Percentiles rank a stretch among this genome's conserved stretches.
phyloP scores from a whole-genome alignment of 2,113 vertebrate species.

The Lasiurus cinereus region DNA sequence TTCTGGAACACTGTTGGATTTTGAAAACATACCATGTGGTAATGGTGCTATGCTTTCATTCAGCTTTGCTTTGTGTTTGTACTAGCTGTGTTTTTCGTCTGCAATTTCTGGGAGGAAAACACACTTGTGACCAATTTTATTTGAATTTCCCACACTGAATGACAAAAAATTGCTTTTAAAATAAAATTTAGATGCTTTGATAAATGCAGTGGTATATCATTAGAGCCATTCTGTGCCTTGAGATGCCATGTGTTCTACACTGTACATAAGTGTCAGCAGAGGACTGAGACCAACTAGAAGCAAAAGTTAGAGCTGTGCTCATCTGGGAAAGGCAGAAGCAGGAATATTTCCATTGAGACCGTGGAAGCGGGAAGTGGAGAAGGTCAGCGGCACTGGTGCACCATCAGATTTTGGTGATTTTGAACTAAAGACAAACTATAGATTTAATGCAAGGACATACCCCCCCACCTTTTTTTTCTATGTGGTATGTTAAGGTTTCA shows the following conservation, averaged over 20 bases:
- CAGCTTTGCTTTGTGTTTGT: constrained; percentile 79
- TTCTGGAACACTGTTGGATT: constrained; percentile 76
- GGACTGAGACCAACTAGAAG: not conserved
- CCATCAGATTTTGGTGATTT: not conserved
- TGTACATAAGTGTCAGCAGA: constrained; percentile 8
- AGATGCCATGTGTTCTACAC: not conserved
- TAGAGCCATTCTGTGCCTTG: not conserved
- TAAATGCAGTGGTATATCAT: constrained; percentile 41
- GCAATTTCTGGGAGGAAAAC: constrained; percentile 51
- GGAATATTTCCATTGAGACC: not conserved
- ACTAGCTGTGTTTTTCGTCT: constrained; percentile 73
- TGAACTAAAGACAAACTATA: not conserved
- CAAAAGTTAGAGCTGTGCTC: not conserved
- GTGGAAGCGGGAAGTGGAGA: not conserved
- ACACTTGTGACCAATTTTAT: constrained; percentile 69
- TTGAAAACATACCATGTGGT: constrained; percentile 77
- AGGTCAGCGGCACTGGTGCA: not conserved
- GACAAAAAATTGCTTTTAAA: constrained; percentile 65
- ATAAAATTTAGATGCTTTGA: constrained; percentile 58
- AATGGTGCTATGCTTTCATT: constrained; percentile 75
- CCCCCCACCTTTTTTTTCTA: not conserved
- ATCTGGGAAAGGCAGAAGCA: not conserved
- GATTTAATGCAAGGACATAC: not conserved
- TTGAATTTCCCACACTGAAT: constrained; percentile 69
- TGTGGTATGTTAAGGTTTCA: constrained; percentile 19